phyloP scores from a whole-genome alignment of 2,797 vertebrate species.

The Malurus leucopterus region DNA sequence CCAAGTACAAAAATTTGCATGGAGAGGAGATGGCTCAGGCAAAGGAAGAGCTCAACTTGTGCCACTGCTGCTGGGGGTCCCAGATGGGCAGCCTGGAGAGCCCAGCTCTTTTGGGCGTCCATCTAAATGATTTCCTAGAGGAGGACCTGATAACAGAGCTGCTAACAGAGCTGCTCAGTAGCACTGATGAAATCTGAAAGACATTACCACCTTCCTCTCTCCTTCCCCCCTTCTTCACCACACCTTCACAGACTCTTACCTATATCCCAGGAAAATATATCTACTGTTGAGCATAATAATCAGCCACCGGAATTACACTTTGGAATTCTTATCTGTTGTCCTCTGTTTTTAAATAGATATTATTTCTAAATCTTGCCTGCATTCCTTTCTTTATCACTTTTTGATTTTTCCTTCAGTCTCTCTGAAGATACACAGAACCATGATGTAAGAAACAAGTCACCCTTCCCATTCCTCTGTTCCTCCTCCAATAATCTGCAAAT shows the following conservation, averaged over 20 bases:
- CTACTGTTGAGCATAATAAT: neutral
- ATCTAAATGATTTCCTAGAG: neutral
- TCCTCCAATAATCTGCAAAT: conserved; percentile 24
- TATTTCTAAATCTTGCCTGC: neutral
- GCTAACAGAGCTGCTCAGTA: neutral
- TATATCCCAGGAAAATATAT: neutral
- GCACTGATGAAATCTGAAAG: neutral
- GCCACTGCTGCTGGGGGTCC: neutral
- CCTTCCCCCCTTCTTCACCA: neutral
- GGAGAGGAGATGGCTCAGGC: neutral
- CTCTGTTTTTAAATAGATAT: neutral
- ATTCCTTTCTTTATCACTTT: neutral
- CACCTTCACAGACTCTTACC: neutral
- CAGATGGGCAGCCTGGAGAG: neutral
- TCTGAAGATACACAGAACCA: neutral
- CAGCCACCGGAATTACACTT: neutral
- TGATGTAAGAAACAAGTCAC: neutral
- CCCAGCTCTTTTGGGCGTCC: neutral
- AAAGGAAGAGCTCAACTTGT: neutral
- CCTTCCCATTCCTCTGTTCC: neutral
- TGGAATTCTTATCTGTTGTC: neutral
- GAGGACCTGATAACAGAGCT: neutral
- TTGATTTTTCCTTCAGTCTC: neutral
- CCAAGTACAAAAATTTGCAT: neutral
- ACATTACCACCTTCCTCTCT: neutral